These are phyloP conservation scores for Tridacna gigas DNA, from an alignment of 2,888 invertebrate genomes.

Conservation along the genomic window DNA sequence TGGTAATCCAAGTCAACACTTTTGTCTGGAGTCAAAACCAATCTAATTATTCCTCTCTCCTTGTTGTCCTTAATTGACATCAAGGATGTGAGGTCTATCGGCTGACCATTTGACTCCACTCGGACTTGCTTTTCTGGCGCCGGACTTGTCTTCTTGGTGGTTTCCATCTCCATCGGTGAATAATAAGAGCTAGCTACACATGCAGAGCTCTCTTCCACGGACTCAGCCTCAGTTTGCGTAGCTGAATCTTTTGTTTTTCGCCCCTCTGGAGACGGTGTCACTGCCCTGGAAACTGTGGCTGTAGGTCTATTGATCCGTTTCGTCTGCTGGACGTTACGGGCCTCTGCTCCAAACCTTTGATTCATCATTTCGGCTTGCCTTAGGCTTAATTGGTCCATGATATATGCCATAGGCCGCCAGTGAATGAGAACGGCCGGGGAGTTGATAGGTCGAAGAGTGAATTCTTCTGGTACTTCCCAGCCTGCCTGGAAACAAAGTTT, in stretches of 20 bases:
- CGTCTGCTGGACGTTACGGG: too few relatives aligned
- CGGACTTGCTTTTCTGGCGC: not conserved
- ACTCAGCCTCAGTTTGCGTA: too few relatives aligned
- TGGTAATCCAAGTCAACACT: not conserved
- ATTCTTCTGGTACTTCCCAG: conserved; percentile 17
- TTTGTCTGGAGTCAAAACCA: not conserved
- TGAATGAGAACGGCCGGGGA: conserved; percentile 26
- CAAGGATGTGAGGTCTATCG: not conserved
- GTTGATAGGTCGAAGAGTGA: conserved; percentile 21
- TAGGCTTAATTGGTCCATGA: not conserved
- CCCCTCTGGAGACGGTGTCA: too few relatives aligned
- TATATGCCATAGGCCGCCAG: not conserved
- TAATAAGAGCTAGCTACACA: too few relatives aligned
- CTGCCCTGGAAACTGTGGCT: too few relatives aligned
- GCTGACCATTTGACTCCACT: not conserved
- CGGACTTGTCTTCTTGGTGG: not conserved
- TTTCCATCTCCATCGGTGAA: too few relatives aligned
- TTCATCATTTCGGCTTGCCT: too few relatives aligned
- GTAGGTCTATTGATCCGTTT: too few relatives aligned
- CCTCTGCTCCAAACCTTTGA: too few relatives aligned
- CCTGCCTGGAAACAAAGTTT: conserved; percentile 4
- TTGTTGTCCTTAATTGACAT: not conserved
- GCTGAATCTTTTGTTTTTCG: too few relatives aligned
- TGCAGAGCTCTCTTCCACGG: too few relatives aligned
- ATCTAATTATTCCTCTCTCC: not conserved